Base-by-base conservation (phyloP, 2,888 invertebrate species). In the Hetaerina titia region DNA sequence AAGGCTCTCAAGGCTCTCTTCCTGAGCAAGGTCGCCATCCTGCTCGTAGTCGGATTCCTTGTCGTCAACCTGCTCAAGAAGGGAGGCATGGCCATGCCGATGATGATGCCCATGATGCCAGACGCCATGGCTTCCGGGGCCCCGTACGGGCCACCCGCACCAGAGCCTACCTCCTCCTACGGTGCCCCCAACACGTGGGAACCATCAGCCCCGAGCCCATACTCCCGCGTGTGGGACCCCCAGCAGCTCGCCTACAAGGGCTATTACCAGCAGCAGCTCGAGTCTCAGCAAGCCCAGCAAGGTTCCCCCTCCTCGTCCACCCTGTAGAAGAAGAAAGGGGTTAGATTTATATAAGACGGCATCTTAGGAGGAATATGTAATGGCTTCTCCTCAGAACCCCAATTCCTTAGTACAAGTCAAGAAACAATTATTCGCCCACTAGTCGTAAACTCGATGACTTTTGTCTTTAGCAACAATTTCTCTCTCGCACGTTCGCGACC, bases 1-100 rank as follows among this genome's bases (percentile, higher is more conserved):
- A 98, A 98, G 97, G 98, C 99, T 57, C 97, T 98, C 96, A 98
- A 98, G 96, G 99, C 99, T 95, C 97, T 98, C 95, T 97, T 99
- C 95, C 97, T 98, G 96, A 98, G 98, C 96, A 99, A 99, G 96
- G 97, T 98, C 96, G 98, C 98, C 95, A 98, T 99, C 96, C 97
- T 98, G 69, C 97, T 98, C 95, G 98, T 98, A 90, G 97, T 98
- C 94, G 98, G 98, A 95, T 98, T 99, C 97, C 97, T 98, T 94
- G 98, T 98, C 96, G 98, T 98, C 96, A 98, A 98, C 96, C 97
- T 98, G 96, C 97, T 98, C 95, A 98, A 98, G 96, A 98, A 98
- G 97, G 97, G 98, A 97, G 98, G 98, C 96, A 98, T 98, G 98
- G 97, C 98, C 95, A 98, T 98, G 98, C 97, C 97, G 90, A 98